These are phyloP conservation scores for Aphyosemion australe DNA, from an alignment of 2,113 vertebrate species.

Conservation along the genomic window DNA sequence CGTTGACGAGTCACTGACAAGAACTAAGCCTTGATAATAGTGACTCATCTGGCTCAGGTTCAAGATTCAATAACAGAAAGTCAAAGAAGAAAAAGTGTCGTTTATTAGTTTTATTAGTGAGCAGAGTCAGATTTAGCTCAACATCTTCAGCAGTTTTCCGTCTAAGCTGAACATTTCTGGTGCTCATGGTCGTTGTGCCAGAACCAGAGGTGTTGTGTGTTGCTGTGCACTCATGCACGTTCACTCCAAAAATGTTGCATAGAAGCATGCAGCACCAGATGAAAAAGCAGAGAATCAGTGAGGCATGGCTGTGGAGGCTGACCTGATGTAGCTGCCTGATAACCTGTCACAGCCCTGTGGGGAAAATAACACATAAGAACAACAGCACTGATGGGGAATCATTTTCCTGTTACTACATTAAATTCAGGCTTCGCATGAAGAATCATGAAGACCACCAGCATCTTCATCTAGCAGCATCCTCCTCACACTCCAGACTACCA, in stretches of 20 bases:
- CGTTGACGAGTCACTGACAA: neutral
- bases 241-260: conserved; percentile 2
- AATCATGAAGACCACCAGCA: conserved; percentile 9
- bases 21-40: neutral
- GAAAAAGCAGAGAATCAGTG: neutral
- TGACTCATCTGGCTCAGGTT: neutral
- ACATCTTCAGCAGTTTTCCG: neutral
- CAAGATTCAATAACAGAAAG: neutral
- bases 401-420: conserved; percentile 1
- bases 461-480: neutral
- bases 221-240: neutral
- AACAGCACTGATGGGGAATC: neutral
- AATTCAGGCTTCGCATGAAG: conserved; percentile 5
- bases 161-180: neutral
- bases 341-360: neutral
- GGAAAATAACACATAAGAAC: conserved; percentile 3
- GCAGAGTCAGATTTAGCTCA: conserved; percentile 4
- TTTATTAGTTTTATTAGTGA: conserved; percentile 7
- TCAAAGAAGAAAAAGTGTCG: neutral
- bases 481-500: neutral
- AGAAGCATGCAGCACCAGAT: neutral
- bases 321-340: neutral
- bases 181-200: neutral
- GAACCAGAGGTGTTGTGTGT: conserved; percentile 3
- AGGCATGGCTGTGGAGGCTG: neutral